phyloP scores from a whole-genome alignment of 1,140 invertebrate species.

The Magallana gigas region DNA sequence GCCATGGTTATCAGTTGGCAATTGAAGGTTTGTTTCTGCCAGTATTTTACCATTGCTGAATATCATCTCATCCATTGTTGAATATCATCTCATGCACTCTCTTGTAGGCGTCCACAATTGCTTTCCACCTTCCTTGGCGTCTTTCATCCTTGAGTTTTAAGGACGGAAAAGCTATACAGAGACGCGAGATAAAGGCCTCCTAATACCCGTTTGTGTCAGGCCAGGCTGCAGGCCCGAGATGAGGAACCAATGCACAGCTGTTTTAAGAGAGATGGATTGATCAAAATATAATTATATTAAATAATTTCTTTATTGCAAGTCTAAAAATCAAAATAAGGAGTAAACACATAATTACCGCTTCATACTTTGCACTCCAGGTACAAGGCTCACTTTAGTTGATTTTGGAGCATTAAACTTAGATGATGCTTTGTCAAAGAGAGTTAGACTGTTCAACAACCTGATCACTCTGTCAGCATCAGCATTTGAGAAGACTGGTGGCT shows the following conservation, averaged over 20 bases:
- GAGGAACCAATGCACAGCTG: not conserved
- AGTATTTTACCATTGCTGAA: constrained; percentile 17
- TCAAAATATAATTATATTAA: not conserved
- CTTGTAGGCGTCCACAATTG: no score
- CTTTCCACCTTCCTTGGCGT: no score
- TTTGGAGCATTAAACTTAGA: constrained; percentile 35
- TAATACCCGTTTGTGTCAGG: constrained; percentile 7
- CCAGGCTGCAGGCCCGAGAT: not conserved
- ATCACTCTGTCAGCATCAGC: constrained; percentile 1
- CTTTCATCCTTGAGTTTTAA: no score
- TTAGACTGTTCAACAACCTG: not conserved
- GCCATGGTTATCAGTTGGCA: constrained; percentile 32
- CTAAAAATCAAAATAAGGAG: not conserved
- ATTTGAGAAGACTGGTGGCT: not conserved
- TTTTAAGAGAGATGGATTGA: not conserved
- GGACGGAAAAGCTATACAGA: no score
- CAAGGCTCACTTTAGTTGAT: not conserved
- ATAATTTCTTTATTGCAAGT: not conserved
- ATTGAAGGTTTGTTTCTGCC: constrained; percentile 40
- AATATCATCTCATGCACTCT: no score
- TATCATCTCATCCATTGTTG: not conserved
- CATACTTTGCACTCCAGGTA: not conserved
- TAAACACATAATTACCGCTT: not conserved
- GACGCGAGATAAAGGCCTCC: no score
- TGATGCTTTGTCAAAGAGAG: not conserved